Percentiles rank a stretch among this genome's conserved stretches.
Conservation (phyloP, 1,140 invertebrate genomes). For the Helicoverpa zea region DNA sequence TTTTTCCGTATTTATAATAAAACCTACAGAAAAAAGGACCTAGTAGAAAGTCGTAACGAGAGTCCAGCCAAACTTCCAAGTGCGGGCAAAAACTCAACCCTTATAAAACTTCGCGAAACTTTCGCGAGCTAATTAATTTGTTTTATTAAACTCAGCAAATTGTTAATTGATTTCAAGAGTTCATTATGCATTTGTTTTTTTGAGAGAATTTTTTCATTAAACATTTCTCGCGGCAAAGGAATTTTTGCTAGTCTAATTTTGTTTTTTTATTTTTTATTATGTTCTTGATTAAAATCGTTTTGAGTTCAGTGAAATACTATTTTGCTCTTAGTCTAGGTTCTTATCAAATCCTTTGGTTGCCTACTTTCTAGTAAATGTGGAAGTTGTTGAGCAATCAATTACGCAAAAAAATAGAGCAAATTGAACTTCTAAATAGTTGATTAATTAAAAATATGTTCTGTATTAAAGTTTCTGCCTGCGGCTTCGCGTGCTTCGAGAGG, state of each 20-base stretch:
- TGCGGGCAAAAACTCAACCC: not conserved
- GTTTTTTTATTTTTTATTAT: not conserved
- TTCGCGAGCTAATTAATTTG: slow-evolving; percentile 33
- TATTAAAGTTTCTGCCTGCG: too few relatives aligned
- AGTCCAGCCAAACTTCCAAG: slow-evolving; percentile 1
- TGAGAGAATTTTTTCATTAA: not conserved
- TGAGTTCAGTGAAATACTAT: too few relatives aligned
- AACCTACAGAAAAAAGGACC: not conserved
- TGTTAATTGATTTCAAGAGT: slow-evolving; percentile 40
- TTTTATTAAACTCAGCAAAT: slow-evolving; percentile 31
- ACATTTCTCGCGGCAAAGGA: not conserved
- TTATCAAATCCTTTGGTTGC: too few relatives aligned
- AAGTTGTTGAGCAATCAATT: too few relatives aligned
- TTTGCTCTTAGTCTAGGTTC: too few relatives aligned
- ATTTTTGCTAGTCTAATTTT: not conserved
- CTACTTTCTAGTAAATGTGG: too few relatives aligned
- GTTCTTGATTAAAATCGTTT: not conserved
- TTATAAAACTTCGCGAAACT: slow-evolving; percentile 27
- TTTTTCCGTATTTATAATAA: too few relatives aligned
- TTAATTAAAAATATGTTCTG: too few relatives aligned
- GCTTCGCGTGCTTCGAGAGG: too few relatives aligned
- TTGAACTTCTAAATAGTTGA: too few relatives aligned
- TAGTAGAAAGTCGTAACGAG: not conserved
- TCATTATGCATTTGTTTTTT: slow-evolving; percentile 31
- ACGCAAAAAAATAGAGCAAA: too few relatives aligned